These are phyloP conservation scores for Lordiphosa andalusiaca DNA, from an alignment of 2,888 invertebrate species.

Conservation along the genomic window DNA sequence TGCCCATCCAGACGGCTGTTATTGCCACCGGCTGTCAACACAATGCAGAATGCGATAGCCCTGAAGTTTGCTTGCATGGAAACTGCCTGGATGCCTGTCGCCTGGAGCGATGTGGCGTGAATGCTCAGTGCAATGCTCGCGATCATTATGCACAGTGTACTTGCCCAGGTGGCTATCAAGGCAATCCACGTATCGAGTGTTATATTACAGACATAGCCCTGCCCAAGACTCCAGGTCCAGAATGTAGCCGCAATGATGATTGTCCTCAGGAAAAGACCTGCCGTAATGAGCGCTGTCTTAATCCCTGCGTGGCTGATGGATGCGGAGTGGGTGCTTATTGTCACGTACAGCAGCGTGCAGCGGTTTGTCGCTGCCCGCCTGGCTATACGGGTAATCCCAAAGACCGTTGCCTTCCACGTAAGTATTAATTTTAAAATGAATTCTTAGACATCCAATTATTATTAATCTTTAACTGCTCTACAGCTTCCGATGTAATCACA, in stretches of 20 bases:
- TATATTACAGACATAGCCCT: constrained; percentile 73
- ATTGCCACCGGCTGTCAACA: constrained; percentile 83
- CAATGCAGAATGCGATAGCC: constrained; percentile 88
- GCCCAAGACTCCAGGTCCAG: constrained; percentile 80
- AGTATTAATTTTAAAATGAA: constrained; percentile 76
- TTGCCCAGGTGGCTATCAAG: constrained; percentile 89
- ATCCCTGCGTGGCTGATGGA: constrained; percentile 87
- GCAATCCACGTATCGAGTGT: constrained; percentile 90
- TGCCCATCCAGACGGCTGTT: constrained; percentile 82
- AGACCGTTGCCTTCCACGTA: constrained; percentile 89
- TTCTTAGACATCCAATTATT: too few relatives aligned
- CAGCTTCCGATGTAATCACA: constrained; percentile 83
- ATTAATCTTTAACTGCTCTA: background rate
- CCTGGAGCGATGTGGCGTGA: constrained; percentile 89
- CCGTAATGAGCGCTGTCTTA: constrained; percentile 87
- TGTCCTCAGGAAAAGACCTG: constrained; percentile 89
- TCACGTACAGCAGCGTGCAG: constrained; percentile 87
- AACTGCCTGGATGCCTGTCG: constrained; percentile 90
- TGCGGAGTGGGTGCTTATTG: constrained; percentile 92
- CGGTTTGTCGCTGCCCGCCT: constrained; percentile 90
- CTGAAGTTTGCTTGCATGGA: constrained; percentile 88
- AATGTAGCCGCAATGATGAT: constrained; percentile 89
- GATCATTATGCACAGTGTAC: constrained; percentile 89
- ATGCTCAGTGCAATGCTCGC: constrained; percentile 89
- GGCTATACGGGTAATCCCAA: constrained; percentile 88